Base-by-base conservation (phyloP, 1,140 invertebrate genomes). In the Stenopsyche tienmushanensis region DNA sequence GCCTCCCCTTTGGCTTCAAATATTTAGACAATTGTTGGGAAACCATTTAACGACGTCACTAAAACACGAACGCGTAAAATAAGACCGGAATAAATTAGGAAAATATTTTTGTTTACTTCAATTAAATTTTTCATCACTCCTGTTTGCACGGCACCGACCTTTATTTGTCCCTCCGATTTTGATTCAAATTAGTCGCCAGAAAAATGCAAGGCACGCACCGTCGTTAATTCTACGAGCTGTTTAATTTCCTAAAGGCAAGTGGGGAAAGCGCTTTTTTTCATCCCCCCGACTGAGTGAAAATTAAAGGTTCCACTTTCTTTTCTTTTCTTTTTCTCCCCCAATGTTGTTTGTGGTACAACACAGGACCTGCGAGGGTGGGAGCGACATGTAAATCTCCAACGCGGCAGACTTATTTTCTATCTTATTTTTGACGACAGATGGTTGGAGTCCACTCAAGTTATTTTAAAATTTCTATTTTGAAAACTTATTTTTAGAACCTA, bases 301-400 rank as follows among this genome's bases (percentile, higher is more conserved):
- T 68, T 68, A 64, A 68, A 68, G 62, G 62, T 68, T 60, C 57
- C 57, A 60, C 29, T 60, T 68, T 62, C 57, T 64, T 68, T 64
- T 64, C 62, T 24, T 58, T 52, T 62, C 39, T 24, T 25, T 20
- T 17, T 55, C 62, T 29, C 41, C 29, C 39, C 47, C 21, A 23
- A 15, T 17, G 62, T 44, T 62, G 60, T 57, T 64, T 68, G 66
- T 34, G 62, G 62, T 57, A 45, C 34, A 55, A 53, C 39, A 45
- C 44, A 50, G 34, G 59, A 59, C 17, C 54, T 58, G 23, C 25
- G 21, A 23, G 13, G 7, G 34, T 15, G 44, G 53, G 59, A 47
- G 26, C 49, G 50, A 64, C 59, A 67, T 67, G 60, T 67, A 67
- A 67, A 67, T 67, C 55, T 47, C n/a, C 39, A 45, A 42, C n/a